These are phyloP conservation scores for Chironomus striatipennis DNA, from an alignment of 1,140 invertebrate genomes.

Conservation along the genomic window DNA sequence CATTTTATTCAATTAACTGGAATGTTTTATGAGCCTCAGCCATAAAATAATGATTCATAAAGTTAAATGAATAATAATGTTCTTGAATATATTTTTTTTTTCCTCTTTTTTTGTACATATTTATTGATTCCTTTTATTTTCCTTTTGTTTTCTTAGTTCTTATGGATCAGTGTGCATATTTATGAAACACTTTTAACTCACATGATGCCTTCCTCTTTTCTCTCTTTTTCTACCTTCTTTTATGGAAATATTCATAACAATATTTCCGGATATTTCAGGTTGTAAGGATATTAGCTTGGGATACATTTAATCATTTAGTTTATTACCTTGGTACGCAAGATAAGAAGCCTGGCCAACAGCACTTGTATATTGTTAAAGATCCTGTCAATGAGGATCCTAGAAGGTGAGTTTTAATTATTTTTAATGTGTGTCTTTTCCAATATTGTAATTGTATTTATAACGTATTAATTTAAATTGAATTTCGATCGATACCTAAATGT, in stretches of 20 bases:
- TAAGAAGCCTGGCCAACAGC: slow-evolving; percentile 70
- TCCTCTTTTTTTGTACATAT: neutral
- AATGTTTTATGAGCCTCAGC: neutral
- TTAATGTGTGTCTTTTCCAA: too few relatives aligned
- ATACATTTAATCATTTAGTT: slow-evolving; percentile 70
- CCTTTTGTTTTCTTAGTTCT: neutral
- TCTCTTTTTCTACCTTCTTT: neutral
- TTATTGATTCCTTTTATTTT: neutral
- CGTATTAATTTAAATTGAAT: too few relatives aligned
- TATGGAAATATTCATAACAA: neutral
- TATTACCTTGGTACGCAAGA: slow-evolving; percentile 76
- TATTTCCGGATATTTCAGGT: slow-evolving; percentile 40
- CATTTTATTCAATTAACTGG: slow-evolving; percentile 21
- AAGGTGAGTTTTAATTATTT: slow-evolving; percentile 36
- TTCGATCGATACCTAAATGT: too few relatives aligned
- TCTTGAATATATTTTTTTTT: too few relatives aligned
- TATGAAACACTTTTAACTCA: neutral
- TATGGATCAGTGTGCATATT: too few relatives aligned
- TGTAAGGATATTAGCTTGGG: slow-evolving; percentile 76
- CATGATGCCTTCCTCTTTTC: neutral
- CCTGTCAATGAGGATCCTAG: slow-evolving; percentile 59
- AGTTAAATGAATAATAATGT: slow-evolving; percentile 24
- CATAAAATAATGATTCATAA: slow-evolving; percentile 25
- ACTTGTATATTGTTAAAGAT: slow-evolving; percentile 72
- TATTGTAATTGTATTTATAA: too few relatives aligned